These are phyloP conservation scores for Ifrita kowaldi DNA, from an alignment of 2,113 vertebrate species.

Conservation along the genomic window DNA sequence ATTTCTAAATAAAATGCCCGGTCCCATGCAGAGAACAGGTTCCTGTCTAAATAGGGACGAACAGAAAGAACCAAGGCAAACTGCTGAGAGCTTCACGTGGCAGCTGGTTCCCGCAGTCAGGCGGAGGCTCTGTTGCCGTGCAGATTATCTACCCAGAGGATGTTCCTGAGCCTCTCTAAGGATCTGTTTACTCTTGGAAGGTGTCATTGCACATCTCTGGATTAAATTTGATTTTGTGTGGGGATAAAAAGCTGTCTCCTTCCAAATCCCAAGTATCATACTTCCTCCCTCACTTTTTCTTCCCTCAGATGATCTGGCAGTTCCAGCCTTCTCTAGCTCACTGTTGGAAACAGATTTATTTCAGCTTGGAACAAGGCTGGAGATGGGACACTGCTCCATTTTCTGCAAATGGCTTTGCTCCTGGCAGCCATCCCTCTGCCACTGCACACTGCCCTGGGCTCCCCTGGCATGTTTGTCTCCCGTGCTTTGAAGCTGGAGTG, in stretches of 20 bases:
- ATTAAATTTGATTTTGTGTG: not conserved
- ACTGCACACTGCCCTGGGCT: fast-evolving
- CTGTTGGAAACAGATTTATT: not conserved
- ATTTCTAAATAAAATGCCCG: not conserved
- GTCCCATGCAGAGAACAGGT: fast-evolving
- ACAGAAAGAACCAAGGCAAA: not conserved
- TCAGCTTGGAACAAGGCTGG: not conserved
- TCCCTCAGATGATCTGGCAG: not conserved
- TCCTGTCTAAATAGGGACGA: not conserved
- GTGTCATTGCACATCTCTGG: not conserved
- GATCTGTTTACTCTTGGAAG: not conserved
- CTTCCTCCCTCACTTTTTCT: not conserved
- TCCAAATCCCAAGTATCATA: not conserved
- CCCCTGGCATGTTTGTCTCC: not conserved
- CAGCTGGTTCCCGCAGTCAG: not conserved
- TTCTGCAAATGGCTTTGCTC: not conserved
- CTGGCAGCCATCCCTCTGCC: not conserved
- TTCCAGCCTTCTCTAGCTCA: not conserved
- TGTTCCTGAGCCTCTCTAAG: not conserved
- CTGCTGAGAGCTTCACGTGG: not conserved
- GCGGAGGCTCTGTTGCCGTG: not conserved
- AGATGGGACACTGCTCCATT: not conserved
- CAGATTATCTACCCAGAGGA: not conserved
- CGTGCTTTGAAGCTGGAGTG: fast-evolving
- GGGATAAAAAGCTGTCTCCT: not conserved